Base-by-base conservation (phyloP, 2,113 vertebrate genomes). In the Chloropsis cyanopogon region DNA sequence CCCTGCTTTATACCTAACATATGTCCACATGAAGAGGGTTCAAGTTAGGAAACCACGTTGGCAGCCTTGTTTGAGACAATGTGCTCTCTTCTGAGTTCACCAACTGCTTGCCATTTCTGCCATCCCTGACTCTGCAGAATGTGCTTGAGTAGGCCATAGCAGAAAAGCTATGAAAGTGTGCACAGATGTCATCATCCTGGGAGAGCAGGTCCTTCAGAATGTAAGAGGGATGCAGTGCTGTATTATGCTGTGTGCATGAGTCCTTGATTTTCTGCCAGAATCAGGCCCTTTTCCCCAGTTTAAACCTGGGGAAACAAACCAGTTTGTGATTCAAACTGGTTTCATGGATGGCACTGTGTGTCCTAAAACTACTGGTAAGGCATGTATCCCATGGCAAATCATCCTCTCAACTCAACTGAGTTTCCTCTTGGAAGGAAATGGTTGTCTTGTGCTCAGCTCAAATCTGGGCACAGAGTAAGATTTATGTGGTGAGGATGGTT, bases 401-500 rank as follows among this genome's bases (percentile, higher is more conserved):
- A 2, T 52, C 9, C 28, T 75, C n/a, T 69, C 46, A 83, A 17
- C n/a, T 13, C 47, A 39, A 10, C 7, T 22, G 14, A 25, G 5
- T n/a, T 82, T 73, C 39, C 12, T 66, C 8, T 44, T 3, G 4
- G 44, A 53, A 61, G 33, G 13, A 79, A 82, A 46, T 42, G 3
- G 2, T 31, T 82, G 23, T 52, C 28, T 68, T 0, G 1, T 37
- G 24, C 46, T 80, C 24, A 26, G 28, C 12, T 72, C 3, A 3
- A 49, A 50, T 72, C 9, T 2, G 0, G 24, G 18, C 53, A 60
- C 13, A 75, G 77, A 47, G 12, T 24, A 18, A 42, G 22, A 17
- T 12, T 68, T 56, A n/a, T 6, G 23, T 6, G 44, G 28, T 1
- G 4, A 82, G n/a, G 17, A 31, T 1, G 3, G 12, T 0, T 60